Conservation (phyloP, 1,140 invertebrate genomes). For the Halotydeus destructor region DNA sequence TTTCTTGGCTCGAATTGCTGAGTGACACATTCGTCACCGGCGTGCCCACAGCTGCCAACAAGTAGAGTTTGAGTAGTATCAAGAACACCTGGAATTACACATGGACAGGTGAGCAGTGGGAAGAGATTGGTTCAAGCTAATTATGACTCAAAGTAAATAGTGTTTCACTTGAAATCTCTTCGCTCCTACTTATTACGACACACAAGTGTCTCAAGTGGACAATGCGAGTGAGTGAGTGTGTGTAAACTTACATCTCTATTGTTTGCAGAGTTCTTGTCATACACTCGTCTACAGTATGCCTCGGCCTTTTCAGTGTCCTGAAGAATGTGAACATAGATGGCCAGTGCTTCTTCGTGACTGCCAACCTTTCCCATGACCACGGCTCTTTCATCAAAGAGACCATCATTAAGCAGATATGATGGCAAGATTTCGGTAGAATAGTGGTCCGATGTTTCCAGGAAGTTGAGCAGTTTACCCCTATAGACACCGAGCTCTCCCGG, state of each 20-base stretch:
- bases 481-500: conserved; percentile 37
- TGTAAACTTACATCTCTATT: conserved; percentile 24
- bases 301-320: conserved; percentile 58
- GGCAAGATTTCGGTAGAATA: conserved; percentile 74
- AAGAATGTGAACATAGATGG: conserved; percentile 64
- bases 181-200: not conserved
- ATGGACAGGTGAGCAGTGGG: conserved; percentile 2
- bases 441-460: conserved; percentile 56
- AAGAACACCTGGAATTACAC: conserved; percentile 34
- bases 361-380: conserved; percentile 70
- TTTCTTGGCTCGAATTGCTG: conserved; percentile 1
- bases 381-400: conserved; percentile 73
- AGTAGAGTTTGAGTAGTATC: conserved; percentile 33
- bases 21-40: conserved; percentile 3
- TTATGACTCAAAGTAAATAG: conserved; percentile 1
- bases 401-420: conserved; percentile 61
- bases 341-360: conserved; percentile 67
- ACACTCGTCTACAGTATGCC: conserved; percentile 49
- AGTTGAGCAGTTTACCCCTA: conserved; percentile 52
- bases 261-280: conserved; percentile 28
- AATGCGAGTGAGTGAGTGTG: not conserved
- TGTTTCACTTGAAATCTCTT: not conserved
- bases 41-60: conserved; percentile 28
- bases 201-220: not conserved
- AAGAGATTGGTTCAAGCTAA: not conserved